Conservation (phyloP, 2,797 vertebrate species). For the Galaxias olidus region DNA sequence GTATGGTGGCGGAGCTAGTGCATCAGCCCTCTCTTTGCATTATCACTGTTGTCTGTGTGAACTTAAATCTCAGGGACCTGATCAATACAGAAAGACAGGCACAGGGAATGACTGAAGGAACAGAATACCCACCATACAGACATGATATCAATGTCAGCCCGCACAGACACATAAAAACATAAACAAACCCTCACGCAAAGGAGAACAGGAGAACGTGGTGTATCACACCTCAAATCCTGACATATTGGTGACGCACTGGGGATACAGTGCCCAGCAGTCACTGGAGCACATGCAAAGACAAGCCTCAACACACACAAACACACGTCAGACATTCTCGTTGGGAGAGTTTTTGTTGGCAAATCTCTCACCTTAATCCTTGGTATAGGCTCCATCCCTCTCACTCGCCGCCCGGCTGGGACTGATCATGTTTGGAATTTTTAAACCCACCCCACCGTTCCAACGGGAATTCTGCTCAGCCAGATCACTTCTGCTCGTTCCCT, state of each 20-base stretch:
- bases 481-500: too few relatives aligned
- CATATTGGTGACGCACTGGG: not conserved
- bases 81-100: not conserved
- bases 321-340: not conserved
- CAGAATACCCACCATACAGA: not conserved
- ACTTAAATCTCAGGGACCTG: not conserved
- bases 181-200: slow-evolving; percentile 2
- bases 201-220: not conserved
- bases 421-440: not conserved
- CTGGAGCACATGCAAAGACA: not conserved
- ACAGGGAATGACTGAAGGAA: not conserved
- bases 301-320: not conserved
- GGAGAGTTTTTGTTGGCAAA: not conserved
- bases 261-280: not conserved
- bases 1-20: not conserved
- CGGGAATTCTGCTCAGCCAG: too few relatives aligned
- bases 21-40: not conserved
- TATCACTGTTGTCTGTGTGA: not conserved
- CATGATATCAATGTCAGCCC: too few relatives aligned
- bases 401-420: not conserved
- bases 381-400: not conserved
- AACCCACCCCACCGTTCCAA: too few relatives aligned
- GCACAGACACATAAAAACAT: not conserved
- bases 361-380: slow-evolving; percentile 1
- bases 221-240: not conserved